These are phyloP conservation scores for Anolis apletophallus DNA, from an alignment of 2,797 vertebrate genomes.

Conservation along the genomic window DNA sequence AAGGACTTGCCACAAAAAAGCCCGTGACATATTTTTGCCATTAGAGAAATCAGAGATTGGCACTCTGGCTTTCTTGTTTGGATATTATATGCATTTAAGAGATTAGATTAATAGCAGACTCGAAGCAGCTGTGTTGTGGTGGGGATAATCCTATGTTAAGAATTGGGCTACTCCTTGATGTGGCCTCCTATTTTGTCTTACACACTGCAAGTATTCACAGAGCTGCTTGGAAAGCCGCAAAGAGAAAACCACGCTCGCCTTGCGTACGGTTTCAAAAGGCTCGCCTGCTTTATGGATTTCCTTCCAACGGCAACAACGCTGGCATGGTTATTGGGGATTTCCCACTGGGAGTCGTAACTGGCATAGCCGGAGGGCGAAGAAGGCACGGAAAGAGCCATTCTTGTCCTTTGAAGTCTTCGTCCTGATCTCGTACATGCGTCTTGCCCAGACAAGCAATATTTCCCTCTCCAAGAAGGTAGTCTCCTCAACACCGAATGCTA, in stretches of 20 bases:
- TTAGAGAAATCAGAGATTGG: slow-evolving; percentile 73
- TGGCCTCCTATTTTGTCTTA: slow-evolving; percentile 60
- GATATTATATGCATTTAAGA: slow-evolving; percentile 73
- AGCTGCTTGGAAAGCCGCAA: slow-evolving; percentile 58
- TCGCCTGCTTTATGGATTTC: slow-evolving; percentile 4
- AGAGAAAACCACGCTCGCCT: neutral
- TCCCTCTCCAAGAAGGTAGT: neutral
- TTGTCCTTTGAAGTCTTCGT: neutral
- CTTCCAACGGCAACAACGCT: slow-evolving; percentile 12
- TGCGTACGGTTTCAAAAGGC: slow-evolving; percentile 36
- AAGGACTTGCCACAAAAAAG: slow-evolving; percentile 66
- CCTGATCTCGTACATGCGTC: rapidly evolving
- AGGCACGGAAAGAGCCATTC: neutral
- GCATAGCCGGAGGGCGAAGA: neutral
- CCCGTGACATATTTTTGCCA: slow-evolving; percentile 69
- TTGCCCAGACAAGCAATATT: neutral
- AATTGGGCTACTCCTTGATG: slow-evolving; percentile 66
- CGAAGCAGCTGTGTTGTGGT: slow-evolving; percentile 69
- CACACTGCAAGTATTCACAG: slow-evolving; percentile 44
- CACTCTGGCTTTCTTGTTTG: slow-evolving; percentile 72
- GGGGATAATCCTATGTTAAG: slow-evolving; percentile 72
- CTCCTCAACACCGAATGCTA: neutral
- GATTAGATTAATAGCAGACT: slow-evolving; percentile 78
- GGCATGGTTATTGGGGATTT: slow-evolving; percentile 32
- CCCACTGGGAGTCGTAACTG: neutral